phyloP scores from a whole-genome alignment of 2,113 vertebrate species.

The Aspidoscelis tigris region DNA sequence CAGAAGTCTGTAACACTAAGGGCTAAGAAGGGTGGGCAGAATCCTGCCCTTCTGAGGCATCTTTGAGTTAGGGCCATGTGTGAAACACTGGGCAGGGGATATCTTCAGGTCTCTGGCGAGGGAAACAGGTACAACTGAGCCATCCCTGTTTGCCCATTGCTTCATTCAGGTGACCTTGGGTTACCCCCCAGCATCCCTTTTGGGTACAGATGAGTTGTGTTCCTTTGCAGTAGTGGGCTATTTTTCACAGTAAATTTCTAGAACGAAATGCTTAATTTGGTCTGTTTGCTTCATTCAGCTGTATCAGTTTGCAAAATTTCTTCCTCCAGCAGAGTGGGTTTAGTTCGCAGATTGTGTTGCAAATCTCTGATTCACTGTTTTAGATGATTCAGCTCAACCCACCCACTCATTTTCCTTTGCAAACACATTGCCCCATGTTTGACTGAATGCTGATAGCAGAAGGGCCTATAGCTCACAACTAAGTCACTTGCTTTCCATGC shows the following conservation, averaged over 20 bases:
- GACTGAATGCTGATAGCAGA: not conserved
- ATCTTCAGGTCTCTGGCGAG: too few relatives aligned
- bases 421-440: not conserved
- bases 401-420: not conserved
- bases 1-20: too few relatives aligned
- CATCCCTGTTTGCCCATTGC: too few relatives aligned
- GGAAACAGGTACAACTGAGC: too few relatives aligned
- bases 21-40: too few relatives aligned
- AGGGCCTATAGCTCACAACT: too few relatives aligned
- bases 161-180: too few relatives aligned
- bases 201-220: not conserved
- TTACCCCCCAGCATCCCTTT: too few relatives aligned
- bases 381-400: not conserved
- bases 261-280: not conserved
- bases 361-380: not conserved
- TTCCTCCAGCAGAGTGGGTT: not conserved
- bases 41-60: too few relatives aligned
- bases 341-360: not conserved
- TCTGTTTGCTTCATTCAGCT: not conserved
- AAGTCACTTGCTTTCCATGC: too few relatives aligned
- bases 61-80: too few relatives aligned
- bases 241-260: not conserved
- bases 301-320: not conserved
- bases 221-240: not conserved
- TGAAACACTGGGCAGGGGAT: too few relatives aligned